Evolutionary conservation across 2,888 invertebrate genomes (phyloP).

Genomic region (Brachyopa scutellaris): DNA sequence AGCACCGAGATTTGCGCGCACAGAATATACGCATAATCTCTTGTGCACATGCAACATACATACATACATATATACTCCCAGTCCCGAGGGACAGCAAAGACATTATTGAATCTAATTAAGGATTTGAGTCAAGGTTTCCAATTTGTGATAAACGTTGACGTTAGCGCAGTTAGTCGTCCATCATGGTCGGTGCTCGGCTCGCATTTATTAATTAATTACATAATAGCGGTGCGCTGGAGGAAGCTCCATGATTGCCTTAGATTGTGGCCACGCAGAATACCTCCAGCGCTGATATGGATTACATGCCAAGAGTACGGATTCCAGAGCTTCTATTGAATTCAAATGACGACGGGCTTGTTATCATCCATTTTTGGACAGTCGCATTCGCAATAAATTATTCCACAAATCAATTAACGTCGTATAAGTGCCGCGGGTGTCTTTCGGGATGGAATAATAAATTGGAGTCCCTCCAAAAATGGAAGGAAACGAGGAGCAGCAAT

Average conservation of each 20-base stretch:
- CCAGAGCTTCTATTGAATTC: constrained; percentile 62
- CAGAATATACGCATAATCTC: constrained; percentile 7
- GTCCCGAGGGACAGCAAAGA: constrained; percentile 37
- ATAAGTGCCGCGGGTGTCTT: constrained; percentile 40
- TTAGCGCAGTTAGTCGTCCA: constrained; percentile 42
- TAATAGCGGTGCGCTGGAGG: constrained; percentile 33
- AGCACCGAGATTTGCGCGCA: constrained; percentile 40
- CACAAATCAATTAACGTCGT: constrained; percentile 58
- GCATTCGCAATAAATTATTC: constrained; percentile 67
- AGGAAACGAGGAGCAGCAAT: constrained; percentile 24
- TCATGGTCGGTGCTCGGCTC: constrained; percentile 31
- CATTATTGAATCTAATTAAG: constrained; percentile 71
- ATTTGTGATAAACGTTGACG: constrained; percentile 45
- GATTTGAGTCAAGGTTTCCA: constrained; percentile 72
- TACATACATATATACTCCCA: too few relatives aligned
- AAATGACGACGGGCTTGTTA: constrained; percentile 35
- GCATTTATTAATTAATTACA: constrained; percentile 70
- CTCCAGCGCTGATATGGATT: constrained; percentile 11
- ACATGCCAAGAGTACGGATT: not conserved
- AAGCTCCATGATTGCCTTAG: constrained; percentile 27
- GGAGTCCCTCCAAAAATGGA: constrained; percentile 42
- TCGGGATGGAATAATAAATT: constrained; percentile 43
- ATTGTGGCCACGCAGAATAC: constrained; percentile 35
- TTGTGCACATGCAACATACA: too few relatives aligned
- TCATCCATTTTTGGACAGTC: constrained; percentile 61